Percentiles rank a stretch among this genome's conserved stretches.
Evolutionary conservation across 1,140 invertebrate genomes (phyloP).

Genomic region (Schlechtendalia chinensis): DNA sequence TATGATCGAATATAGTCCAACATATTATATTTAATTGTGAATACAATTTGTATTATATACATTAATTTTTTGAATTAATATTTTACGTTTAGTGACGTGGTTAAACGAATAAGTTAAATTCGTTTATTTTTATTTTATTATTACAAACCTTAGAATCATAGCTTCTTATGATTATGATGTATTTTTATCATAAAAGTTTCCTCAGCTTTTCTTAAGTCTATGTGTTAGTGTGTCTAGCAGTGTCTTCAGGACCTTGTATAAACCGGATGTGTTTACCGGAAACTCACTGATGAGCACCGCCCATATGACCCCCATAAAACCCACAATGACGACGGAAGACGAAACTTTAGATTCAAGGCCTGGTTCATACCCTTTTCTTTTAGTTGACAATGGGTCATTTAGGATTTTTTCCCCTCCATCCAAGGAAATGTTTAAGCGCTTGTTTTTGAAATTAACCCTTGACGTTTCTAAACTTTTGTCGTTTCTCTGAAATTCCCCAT

Average conservation of each 20-base stretch:
- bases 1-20: too few relatives aligned
- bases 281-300: not conserved
- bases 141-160: not conserved
- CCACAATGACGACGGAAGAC: not conserved
- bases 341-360: conserved; percentile 19
- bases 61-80: too few relatives aligned
- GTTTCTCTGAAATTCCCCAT: conserved; percentile 33
- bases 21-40: too few relatives aligned
- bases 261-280: conserved; percentile 22
- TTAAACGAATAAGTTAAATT: not conserved
- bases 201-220: not conserved
- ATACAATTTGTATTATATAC: too few relatives aligned
- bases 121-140: not conserved
- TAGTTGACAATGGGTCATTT: conserved; percentile 30
- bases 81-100: not conserved
- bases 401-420: not conserved
- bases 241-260: not conserved
- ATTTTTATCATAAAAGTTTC: not conserved
- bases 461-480: conserved; percentile 34
- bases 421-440: conserved; percentile 23
- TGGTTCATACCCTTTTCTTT: not conserved
- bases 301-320: conserved; percentile 1
- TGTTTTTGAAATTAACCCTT: conserved; percentile 21
- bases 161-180: not conserved
- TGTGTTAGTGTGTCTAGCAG: not conserved